Evolutionary conservation across 2,888 invertebrate genomes (phyloP).

Genomic region (Spisula solida): DNA sequence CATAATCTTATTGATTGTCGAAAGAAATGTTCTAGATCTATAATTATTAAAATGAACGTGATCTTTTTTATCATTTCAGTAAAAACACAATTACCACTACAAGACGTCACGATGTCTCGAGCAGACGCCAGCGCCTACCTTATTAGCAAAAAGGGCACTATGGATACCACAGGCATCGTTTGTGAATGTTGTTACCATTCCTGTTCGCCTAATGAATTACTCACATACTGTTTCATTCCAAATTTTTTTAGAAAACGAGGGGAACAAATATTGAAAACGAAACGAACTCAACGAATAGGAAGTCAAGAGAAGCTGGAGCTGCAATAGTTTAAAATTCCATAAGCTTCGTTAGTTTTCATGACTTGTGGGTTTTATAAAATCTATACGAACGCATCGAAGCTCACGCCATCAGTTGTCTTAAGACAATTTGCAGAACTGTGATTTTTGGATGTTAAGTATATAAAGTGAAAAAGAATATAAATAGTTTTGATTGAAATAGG

Average conservation of each 20-base stretch:
- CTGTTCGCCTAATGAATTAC: background rate
- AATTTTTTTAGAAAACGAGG: background rate
- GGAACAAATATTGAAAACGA: background rate
- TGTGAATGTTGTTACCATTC: constrained; percentile 35
- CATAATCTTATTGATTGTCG: too few species aligned
- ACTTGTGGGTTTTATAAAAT: background rate
- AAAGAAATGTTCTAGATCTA: too few species aligned
- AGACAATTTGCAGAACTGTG: constrained; percentile 2
- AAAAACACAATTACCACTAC: background rate
- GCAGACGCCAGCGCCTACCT: constrained; percentile 36
- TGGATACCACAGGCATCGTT: constrained; percentile 23
- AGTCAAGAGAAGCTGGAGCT: background rate
- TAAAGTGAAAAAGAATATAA: too few species aligned
- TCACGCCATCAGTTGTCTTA: constrained; percentile 16
- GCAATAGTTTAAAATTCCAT: background rate
- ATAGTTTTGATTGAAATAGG: too few species aligned
- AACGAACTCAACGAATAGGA: constrained; percentile 1
- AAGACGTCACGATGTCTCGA: background rate
- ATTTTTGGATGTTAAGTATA: background rate
- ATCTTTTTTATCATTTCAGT: background rate
- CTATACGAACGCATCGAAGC: background rate
- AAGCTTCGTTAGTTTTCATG: background rate
- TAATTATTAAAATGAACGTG: too few species aligned
- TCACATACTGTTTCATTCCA: constrained; percentile 12
- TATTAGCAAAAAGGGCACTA: background rate